Base-by-base conservation (phyloP, 37 sponge, comb jelly and placozoan genomes). In the Crambe crambe region DNA sequence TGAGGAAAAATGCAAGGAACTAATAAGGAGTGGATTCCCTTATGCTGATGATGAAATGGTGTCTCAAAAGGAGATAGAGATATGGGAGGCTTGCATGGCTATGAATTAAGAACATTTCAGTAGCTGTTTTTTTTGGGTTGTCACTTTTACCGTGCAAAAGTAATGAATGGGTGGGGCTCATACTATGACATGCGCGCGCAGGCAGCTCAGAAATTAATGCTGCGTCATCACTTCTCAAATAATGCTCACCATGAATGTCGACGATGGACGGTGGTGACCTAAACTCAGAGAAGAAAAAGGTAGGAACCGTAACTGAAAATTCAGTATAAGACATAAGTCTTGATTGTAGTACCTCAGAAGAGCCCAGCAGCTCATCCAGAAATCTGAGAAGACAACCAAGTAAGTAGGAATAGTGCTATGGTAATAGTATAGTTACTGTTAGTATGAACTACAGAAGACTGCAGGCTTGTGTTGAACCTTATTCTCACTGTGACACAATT, bases 21-120 rank as follows among this genome's bases (percentile, higher is more conserved):
- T 71, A 23, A 10, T 73, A 4, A 15, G 1, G 26, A 58, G 71
- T 54, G 90, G 90, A 8, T 85, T 89, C 57, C 86, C 90, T 0
- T 89, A 61, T 66, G 37, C 90, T 25, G 90, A 89, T 54, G 65
- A 69, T 69, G 90, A 89, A 22, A 37, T 38, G 12, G 81, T 89
- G 1, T 73, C 90, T 26, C 51, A 74, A 22, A 37, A 75, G 6
- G 37, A 36, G 1, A 23, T 75, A 36, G 62, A 75, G 8, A 20
- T 60, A 21, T 87, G 88, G 88, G 47, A 70, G 22, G 0, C 4
- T 18, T 79, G 74, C 26, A 54, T 18, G 18, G n/a, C n/a, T n/a
- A n/a, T n/a, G n/a, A n/a, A n/a, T n/a, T n/a, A n/a, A n/a, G n/a
- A n/a, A n/a, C n/a, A n/a, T n/a, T n/a, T n/a, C n/a, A n/a, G n/a